Conservation (phyloP, 2,888 invertebrate genomes). For the Dryobota labecula region DNA sequence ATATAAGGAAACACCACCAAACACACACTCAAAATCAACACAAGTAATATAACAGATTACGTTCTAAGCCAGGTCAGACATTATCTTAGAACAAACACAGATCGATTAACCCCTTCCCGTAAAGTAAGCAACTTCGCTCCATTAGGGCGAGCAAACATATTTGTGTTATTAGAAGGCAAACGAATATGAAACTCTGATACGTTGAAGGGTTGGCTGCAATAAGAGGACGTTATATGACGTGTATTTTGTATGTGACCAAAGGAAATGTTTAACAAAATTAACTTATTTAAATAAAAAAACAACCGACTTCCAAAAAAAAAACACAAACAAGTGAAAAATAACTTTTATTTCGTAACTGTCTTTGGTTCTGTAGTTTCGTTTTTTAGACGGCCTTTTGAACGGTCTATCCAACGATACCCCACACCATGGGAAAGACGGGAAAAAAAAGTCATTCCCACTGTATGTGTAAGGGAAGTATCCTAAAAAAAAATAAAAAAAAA, state of each 20-base stretch:
- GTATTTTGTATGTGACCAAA: neutral
- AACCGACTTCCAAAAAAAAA: no score
- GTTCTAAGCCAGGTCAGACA: conserved; percentile 50
- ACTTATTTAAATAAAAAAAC: no score
- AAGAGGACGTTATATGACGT: neutral
- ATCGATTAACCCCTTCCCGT: conserved; percentile 76
- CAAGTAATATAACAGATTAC: conserved; percentile 42
- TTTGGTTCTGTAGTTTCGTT: no score
- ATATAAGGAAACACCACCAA: conserved; percentile 25
- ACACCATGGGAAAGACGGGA: no score
- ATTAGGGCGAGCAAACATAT: conserved; percentile 75
- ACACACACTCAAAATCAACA: conserved; percentile 33
- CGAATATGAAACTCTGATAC: conserved; percentile 63
- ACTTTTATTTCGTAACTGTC: no score
- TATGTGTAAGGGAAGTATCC: no score
- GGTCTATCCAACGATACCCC: no score
- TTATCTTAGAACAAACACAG: conserved; percentile 71
- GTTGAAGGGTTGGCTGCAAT: conserved; percentile 31
- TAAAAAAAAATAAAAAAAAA: no score
- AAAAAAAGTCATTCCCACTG: no score
- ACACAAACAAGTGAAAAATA: no score
- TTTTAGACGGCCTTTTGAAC: no score
- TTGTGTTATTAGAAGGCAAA: conserved; percentile 62
- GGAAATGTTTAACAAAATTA: neutral
- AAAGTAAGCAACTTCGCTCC: conserved; percentile 68